Conservation (phyloP, 2,888 invertebrate species). For the Erynnis tages region DNA sequence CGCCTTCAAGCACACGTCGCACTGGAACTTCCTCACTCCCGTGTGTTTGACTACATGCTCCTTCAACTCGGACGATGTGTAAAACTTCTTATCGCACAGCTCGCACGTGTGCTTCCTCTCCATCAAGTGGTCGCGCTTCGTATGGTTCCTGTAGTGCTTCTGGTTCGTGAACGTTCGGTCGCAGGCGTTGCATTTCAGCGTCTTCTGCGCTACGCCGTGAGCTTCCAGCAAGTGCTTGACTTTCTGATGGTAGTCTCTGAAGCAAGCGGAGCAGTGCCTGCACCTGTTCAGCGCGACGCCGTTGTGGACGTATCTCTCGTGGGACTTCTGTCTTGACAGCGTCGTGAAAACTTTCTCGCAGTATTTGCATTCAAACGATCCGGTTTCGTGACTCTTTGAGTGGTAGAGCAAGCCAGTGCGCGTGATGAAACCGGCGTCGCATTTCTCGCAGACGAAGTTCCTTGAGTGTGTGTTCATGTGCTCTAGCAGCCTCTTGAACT, state of each 20-base stretch:
- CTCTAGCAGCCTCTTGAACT: conserved; percentile 50
- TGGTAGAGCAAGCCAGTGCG: conserved; percentile 50
- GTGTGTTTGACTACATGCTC: conserved; percentile 59
- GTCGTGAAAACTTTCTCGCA: conserved; percentile 73
- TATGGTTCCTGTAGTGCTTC: conserved; percentile 46
- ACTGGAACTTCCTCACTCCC: conserved; percentile 50
- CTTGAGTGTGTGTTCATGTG: conserved; percentile 63
- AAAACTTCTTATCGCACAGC: conserved; percentile 49
- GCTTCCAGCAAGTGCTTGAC: conserved; percentile 47
- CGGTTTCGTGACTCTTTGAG: conserved; percentile 49
- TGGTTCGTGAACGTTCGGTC: conserved; percentile 45
- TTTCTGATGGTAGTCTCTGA: conserved; percentile 48
- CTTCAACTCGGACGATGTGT: conserved; percentile 48
- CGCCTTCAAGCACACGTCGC: conserved; percentile 52
- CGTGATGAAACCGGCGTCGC: conserved; percentile 57
- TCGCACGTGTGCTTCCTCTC: conserved; percentile 41
- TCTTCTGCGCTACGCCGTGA: conserved; percentile 45
- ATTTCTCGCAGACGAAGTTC: conserved; percentile 56
- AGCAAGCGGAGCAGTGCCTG: conserved; percentile 53
- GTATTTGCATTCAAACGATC: conserved; percentile 51
- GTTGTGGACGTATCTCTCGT: conserved; percentile 46
- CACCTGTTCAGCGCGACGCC: conserved; percentile 40
- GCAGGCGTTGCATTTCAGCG: conserved; percentile 52
- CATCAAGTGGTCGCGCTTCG: conserved; percentile 53
- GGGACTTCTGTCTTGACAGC: conserved; percentile 60